A percentile compares a stretch with the other conserved stretches of the same genome.
These are phyloP conservation scores for Dryococelus australis DNA, from an alignment of 2,888 invertebrate species.

Conservation along the genomic window DNA sequence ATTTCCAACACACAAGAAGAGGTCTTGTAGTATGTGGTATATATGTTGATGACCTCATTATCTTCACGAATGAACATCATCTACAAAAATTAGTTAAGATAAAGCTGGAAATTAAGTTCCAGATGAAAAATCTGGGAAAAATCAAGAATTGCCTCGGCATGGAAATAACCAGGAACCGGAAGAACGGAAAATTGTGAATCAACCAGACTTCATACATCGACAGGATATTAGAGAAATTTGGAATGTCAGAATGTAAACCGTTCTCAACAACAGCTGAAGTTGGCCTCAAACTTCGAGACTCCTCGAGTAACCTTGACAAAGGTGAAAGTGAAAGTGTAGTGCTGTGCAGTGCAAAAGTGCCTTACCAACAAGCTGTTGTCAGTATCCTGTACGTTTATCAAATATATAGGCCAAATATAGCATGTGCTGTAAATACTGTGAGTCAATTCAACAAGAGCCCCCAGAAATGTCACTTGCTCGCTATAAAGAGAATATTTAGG, in stretches of 20 bases:
- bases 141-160: not conserved
- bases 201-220: not conserved
- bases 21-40: no score
- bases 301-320: not conserved
- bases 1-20: no score
- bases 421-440: not conserved
- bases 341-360: not conserved
- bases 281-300: no score
- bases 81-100: no score
- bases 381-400: not conserved
- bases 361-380: not conserved
- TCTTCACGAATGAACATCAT: no score
- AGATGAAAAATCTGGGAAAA: not conserved
- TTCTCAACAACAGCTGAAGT: no score
- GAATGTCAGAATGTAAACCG: not conserved
- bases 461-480: not conserved
- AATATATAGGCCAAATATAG: not conserved
- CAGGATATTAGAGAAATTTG: not conserved
- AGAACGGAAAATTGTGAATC: not conserved
- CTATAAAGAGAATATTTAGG: not conserved
- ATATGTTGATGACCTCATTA: no score
- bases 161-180: not conserved
- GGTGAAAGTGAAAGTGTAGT: not conserved
- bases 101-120: not conserved
- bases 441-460: no score